Base-by-base conservation (phyloP, 2,888 invertebrate species). In the Parthenolecanium corni region DNA sequence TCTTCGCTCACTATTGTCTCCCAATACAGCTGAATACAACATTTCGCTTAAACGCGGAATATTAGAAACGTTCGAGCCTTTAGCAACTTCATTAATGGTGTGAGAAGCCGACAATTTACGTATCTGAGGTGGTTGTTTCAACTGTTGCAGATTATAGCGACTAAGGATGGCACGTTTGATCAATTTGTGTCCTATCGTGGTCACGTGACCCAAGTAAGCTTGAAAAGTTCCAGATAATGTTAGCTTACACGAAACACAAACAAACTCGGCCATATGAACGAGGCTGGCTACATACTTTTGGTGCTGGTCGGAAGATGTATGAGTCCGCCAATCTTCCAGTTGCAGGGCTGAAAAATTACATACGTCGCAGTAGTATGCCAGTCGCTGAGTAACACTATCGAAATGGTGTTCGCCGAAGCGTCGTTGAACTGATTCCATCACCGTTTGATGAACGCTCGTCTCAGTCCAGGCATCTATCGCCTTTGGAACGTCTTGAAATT, bases 221-320 rank as follows among this genome's bases (percentile, higher is more conserved):
- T 24, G 24, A 54, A 54, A 21, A n/a, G 54, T 54, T 9, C 54
- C 54, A 16, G 23, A 42, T 14, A 54, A 40, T 16, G 54, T 36
- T 23, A 54, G n/a, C 9, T 42, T 54, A 36, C 54, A 54, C 11
- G 21, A 38, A 3, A 20, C 16, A 42, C 54, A 54, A 3, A 40
- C 2, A n/a, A 18, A 54, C 16, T 42, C 42, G 42, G 21, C 38
- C 11, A 40, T 38, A 21, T 40, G 38, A 3, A 54, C 24, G 38
- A 40, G 40, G n/a, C 14, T 47, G 20, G 20, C 5, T 20, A 12
- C 20, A 16, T 11, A 24, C 16, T 52, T 16, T 1, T 18, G n/a
- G 24, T 54, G 54, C 9, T 20, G 40, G 3, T 42, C 16, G 6
- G 4, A 42, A 23, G 21, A 16, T 16, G 40, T 11, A 54, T 54